Evolutionary conservation across 2,113 vertebrate genomes (phyloP).

Genomic region (Megalops atlanticus): DNA sequence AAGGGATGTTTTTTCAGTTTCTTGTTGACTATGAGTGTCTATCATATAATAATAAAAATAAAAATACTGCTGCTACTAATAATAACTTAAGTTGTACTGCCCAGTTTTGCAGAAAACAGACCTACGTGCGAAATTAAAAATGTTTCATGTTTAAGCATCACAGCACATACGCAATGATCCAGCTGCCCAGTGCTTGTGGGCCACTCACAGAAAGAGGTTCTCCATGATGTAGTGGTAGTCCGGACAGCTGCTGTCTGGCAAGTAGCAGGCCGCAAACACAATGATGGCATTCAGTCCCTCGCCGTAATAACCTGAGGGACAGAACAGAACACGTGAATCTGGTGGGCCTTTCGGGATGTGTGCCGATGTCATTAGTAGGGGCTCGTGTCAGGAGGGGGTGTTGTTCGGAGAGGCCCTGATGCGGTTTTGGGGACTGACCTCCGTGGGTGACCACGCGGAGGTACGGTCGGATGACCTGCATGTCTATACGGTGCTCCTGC

Average conservation of each 20-base stretch:
- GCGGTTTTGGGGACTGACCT: slow-evolving; percentile 72
- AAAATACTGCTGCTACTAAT: too few relatives aligned
- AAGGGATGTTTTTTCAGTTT: too few relatives aligned
- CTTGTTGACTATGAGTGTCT: too few relatives aligned
- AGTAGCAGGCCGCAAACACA: slow-evolving; percentile 94
- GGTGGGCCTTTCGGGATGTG: too few relatives aligned
- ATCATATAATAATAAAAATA: too few relatives aligned
- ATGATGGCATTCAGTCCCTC: slow-evolving; percentile 97
- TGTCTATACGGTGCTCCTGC: slow-evolving; percentile 94
- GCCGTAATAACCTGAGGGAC: slow-evolving; percentile 88
- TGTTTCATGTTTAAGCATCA: too few relatives aligned
- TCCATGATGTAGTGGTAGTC: slow-evolving; percentile 99
- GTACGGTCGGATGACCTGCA: slow-evolving; percentile 95
- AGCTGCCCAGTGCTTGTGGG: background rate
- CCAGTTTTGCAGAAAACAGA: too few relatives aligned
- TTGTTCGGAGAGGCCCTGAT: background rate
- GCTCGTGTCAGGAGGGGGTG: too few relatives aligned
- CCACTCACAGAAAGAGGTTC: slow-evolving; percentile 92
- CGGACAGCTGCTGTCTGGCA: slow-evolving; percentile 87
- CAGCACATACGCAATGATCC: background rate
- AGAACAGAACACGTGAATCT: too few relatives aligned
- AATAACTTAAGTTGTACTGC: too few relatives aligned
- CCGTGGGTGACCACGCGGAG: slow-evolving; percentile 93
- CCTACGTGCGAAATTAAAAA: too few relatives aligned
- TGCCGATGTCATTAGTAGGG: background rate